These are phyloP conservation scores for Naja naja DNA, from an alignment of 2,113 vertebrate genomes.

Conservation along the genomic window DNA sequence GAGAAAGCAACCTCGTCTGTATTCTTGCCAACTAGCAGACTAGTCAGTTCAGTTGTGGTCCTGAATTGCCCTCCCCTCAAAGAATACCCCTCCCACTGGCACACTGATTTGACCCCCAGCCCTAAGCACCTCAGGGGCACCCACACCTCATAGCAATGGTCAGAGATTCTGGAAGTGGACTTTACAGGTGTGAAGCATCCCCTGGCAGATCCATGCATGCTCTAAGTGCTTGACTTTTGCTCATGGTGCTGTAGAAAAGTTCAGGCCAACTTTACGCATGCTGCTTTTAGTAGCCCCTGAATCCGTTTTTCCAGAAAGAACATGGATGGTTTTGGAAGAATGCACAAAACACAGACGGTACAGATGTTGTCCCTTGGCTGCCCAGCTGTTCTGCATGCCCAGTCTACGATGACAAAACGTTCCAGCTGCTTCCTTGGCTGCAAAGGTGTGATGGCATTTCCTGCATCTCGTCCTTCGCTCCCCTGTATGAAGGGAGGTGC, in stretches of 20 bases:
- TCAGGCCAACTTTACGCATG: neutral
- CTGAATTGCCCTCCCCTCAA: neutral
- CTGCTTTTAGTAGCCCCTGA: neutral
- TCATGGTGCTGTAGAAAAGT: neutral
- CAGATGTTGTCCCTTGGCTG: too few species aligned
- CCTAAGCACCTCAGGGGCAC: too few species aligned
- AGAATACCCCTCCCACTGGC: neutral
- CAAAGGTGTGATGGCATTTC: neutral
- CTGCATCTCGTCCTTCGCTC: conserved; percentile 13
- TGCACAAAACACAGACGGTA: neutral
- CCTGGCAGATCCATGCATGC: neutral
- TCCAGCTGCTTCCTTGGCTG: conserved; percentile 17
- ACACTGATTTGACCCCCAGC: neutral
- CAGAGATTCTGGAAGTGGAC: neutral
- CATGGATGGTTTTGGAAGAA: neutral
- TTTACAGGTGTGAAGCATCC: neutral
- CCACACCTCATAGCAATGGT: neutral
- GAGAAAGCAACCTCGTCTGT: neutral
- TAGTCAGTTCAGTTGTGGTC: neutral
- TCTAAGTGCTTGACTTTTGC: neutral
- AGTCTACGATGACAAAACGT: neutral
- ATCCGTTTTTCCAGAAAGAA: neutral
- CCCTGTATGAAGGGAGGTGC: conserved; percentile 5
- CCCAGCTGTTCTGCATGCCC: neutral
- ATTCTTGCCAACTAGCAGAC: neutral